These are phyloP conservation scores for Melanaphis sacchari DNA, from an alignment of 1,140 invertebrate species.

Conservation along the genomic window DNA sequence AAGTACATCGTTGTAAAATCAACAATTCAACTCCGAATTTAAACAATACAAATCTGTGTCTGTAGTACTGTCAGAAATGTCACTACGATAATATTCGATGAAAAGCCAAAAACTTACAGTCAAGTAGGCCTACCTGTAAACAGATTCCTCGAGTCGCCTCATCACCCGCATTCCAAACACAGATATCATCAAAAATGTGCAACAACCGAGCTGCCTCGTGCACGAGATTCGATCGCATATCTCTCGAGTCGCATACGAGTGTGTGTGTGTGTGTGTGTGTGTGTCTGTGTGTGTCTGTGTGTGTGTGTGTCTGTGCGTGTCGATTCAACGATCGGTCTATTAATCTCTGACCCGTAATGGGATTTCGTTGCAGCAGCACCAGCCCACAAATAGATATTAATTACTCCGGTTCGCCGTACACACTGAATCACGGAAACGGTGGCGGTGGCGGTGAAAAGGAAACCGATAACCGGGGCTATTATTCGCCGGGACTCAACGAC, in stretches of 20 bases:
- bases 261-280: not conserved
- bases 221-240: not conserved
- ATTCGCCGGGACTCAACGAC: slow-evolving; percentile 76
- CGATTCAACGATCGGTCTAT: slow-evolving; percentile 27
- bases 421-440: not conserved
- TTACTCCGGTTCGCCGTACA: slow-evolving; percentile 48
- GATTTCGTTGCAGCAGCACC: slow-evolving; percentile 56
- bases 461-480: slow-evolving; percentile 67
- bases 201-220: not conserved
- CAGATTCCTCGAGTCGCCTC: no score
- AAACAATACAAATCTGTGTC: no score
- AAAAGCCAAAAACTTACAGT: not conserved
- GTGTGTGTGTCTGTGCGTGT: not conserved
- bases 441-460: not conserved
- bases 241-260: not conserved
- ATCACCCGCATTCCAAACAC: not conserved
- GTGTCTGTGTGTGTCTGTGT: no score
- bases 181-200: not conserved
- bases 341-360: slow-evolving; percentile 54
- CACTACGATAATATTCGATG: not conserved
- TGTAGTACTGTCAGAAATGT: not conserved
- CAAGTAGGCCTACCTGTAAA: not conserved
- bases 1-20: no score
- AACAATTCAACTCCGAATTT: no score
- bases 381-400: slow-evolving; percentile 59